Percentiles rank a stretch among this genome's conserved stretches.
phyloP scores from a whole-genome alignment of 2,797 vertebrate species.

The Dromococcyx pavoninus region DNA sequence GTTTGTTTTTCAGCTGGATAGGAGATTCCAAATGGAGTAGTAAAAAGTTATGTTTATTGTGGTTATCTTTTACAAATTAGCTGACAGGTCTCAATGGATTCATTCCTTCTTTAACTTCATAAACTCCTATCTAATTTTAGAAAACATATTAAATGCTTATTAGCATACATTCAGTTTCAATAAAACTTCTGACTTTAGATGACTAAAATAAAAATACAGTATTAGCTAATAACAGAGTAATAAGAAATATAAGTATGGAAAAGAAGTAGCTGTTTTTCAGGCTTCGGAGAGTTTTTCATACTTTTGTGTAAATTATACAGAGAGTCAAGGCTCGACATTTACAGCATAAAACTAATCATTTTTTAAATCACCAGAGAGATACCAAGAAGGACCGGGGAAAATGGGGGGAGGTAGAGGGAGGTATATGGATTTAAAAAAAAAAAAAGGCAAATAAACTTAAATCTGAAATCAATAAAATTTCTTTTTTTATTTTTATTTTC shows the following conservation, averaged over 20 bases:
- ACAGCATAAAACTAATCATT: neutral
- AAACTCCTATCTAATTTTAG: neutral
- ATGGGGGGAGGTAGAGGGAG: too few relatives aligned
- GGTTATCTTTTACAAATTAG: neutral
- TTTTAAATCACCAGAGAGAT: neutral
- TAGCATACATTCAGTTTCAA: neutral
- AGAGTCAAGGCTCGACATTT: neutral
- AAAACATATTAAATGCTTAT: neutral
- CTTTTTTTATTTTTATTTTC: neutral
- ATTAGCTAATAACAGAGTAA: neutral
- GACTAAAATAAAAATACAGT: neutral
- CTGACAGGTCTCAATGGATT: neutral
- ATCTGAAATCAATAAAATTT: neutral
- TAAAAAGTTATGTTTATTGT: neutral
- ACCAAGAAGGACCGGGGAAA: neutral
- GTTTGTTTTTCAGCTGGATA: neutral
- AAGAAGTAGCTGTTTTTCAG: neutral
- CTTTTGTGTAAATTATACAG: neutral
- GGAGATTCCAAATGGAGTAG: neutral
- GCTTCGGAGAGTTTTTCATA: neutral
- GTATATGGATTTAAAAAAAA: too few relatives aligned
- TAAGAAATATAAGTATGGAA: neutral
- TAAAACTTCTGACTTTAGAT: neutral
- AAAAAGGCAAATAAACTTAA: neutral
- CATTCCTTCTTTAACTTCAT: neutral